Evolutionary conservation across 1,140 invertebrate species (phyloP).

Genomic region (Stratiolaelaps scimitus): DNA sequence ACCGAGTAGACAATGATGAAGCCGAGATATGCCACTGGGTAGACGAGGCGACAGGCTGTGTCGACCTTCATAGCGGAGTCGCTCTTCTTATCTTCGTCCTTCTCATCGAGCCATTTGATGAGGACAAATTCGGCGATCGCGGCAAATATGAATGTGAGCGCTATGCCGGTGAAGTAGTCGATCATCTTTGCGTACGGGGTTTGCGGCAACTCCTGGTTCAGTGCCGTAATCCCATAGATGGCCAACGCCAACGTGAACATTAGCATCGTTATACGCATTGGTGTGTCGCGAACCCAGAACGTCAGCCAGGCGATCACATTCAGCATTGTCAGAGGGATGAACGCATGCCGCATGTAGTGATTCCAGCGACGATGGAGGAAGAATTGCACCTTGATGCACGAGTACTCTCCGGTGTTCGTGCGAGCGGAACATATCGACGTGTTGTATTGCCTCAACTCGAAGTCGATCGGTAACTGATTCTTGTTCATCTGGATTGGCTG

Average conservation of each 20-base stretch:
- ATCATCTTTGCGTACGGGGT: conserved; percentile 22
- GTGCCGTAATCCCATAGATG: background rate
- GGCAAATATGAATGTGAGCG: background rate
- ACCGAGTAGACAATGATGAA: conserved; percentile 7
- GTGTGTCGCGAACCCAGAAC: conserved; percentile 3
- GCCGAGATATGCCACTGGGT: background rate
- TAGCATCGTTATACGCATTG: background rate
- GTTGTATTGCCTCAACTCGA: conserved; percentile 6
- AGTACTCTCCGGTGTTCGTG: conserved; percentile 5
- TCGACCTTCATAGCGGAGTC: background rate
- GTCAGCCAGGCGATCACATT: conserved; percentile 6
- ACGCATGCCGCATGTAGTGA: background rate
- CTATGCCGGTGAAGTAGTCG: background rate
- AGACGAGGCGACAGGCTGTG: background rate
- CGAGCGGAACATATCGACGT: background rate
- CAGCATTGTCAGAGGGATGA: conserved; percentile 20
- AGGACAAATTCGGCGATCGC: conserved; percentile 13
- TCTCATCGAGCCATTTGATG: background rate
- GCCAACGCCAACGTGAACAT: conserved; percentile 8
- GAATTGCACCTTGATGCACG: conserved; percentile 23
- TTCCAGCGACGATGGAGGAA: background rate
- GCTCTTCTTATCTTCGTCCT: conserved; percentile 1
- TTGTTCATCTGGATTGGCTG: background rate
- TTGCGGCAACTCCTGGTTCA: background rate
- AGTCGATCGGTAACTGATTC: background rate